These are phyloP conservation scores for Characodon lateralis DNA, from an alignment of 2,797 vertebrate species.

Conservation along the genomic window DNA sequence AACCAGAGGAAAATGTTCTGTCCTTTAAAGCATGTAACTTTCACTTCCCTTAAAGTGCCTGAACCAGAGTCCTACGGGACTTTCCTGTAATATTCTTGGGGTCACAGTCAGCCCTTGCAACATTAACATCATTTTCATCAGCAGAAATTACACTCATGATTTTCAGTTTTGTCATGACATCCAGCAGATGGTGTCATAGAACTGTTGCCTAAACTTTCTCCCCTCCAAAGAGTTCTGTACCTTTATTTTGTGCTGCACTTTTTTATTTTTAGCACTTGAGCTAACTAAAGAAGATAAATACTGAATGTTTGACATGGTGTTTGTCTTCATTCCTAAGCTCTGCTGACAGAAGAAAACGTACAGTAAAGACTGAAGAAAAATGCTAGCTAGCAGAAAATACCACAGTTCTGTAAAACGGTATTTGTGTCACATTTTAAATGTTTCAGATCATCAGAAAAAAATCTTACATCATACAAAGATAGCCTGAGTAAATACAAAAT, in stretches of 20 bases:
- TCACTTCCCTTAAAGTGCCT: background rate
- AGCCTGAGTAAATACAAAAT: no score
- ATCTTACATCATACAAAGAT: no score
- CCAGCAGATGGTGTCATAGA: constrained; percentile 9
- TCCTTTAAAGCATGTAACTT: background rate
- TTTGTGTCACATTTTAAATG: no score
- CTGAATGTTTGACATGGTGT: background rate
- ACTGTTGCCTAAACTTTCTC: background rate
- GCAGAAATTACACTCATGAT: background rate
- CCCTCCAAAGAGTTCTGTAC: background rate
- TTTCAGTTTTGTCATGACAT: background rate
- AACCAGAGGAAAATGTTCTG: background rate
- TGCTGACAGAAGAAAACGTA: background rate
- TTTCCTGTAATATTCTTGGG: no score
- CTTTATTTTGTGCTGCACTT: background rate
- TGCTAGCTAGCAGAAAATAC: background rate
- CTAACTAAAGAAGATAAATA: background rate
- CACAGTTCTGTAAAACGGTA: background rate
- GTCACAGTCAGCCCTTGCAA: background rate
- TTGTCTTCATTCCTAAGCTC: no score
- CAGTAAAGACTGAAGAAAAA: background rate
- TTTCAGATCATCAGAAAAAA: no score
- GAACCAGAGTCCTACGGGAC: background rate
- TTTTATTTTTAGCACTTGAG: background rate
- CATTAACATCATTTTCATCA: background rate